Evolutionary conservation across 2,113 vertebrate genomes (phyloP).

Genomic region (Python bivittatus): DNA sequence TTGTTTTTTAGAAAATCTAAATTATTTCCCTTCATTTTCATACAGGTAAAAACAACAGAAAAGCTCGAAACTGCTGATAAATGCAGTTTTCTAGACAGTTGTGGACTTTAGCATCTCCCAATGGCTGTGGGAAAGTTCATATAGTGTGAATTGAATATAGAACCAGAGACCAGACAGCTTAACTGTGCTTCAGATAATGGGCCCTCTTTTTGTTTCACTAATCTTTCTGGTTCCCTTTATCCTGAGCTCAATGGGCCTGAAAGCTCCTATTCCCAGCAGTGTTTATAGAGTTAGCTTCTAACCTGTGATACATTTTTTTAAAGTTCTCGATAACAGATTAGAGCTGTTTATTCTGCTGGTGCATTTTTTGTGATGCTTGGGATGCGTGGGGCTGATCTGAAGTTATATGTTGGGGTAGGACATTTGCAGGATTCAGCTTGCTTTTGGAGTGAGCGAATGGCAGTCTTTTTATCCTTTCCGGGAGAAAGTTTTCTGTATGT

Average conservation of each 20-base stretch:
- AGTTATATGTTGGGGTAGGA: background rate
- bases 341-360: background rate
- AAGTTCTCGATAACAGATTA: background rate
- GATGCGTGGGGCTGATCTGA: background rate
- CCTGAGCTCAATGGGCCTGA: background rate
- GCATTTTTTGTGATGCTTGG: background rate
- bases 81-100: background rate
- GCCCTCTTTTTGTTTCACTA: background rate
- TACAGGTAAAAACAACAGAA: background rate
- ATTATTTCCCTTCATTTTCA: background rate
- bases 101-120: background rate
- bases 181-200: background rate
- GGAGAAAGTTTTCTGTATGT: background rate
- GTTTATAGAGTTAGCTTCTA: background rate
- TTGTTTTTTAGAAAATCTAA: background rate
- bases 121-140: constrained; percentile 51
- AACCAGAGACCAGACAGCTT: background rate
- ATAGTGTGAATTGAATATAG: accelerated
- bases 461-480: background rate
- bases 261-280: background rate
- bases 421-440: background rate
- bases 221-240: constrained; percentile 5
- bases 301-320: background rate
- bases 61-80: background rate
- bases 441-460: background rate